These are phyloP conservation scores for Molossus molossus DNA, from an alignment of 2,797 vertebrate genomes.

Conservation along the genomic window DNA sequence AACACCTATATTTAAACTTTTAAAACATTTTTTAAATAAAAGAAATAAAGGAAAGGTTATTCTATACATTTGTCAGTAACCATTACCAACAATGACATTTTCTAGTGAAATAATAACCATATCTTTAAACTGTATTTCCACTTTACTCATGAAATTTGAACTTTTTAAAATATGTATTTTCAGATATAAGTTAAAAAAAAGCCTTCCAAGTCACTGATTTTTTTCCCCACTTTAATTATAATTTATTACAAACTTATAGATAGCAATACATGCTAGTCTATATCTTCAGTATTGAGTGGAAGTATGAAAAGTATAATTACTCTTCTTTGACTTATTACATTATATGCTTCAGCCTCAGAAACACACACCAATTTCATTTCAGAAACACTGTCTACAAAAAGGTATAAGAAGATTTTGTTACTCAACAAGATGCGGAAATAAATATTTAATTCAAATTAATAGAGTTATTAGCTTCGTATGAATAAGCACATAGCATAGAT, in stretches of 20 bases:
- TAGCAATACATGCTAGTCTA: neutral
- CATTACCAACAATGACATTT: neutral
- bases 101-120: neutral
- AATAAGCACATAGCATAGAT: neutral
- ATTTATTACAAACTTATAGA: neutral
- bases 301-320: constrained; percentile 11
- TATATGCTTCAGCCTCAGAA: neutral
- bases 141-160: neutral
- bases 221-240: neutral
- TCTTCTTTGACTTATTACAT: constrained; percentile 29
- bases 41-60: neutral
- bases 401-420: constrained; percentile 3
- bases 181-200: constrained; percentile 29
- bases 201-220: neutral
- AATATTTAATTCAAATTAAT: constrained; percentile 63
- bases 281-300: neutral
- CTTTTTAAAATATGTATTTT: constrained; percentile 20
- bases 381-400: constrained; percentile 48
- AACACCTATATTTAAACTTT: neutral
- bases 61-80: neutral
- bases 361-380: constrained; percentile 51
- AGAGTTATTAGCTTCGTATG: neutral
- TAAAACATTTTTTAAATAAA: constrained; percentile 38
- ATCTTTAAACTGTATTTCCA: neutral
- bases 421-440: constrained; percentile 21